These are phyloP conservation scores for Chrysopilus asiliformis DNA, from an alignment of 2,888 invertebrate species.

Conservation along the genomic window DNA sequence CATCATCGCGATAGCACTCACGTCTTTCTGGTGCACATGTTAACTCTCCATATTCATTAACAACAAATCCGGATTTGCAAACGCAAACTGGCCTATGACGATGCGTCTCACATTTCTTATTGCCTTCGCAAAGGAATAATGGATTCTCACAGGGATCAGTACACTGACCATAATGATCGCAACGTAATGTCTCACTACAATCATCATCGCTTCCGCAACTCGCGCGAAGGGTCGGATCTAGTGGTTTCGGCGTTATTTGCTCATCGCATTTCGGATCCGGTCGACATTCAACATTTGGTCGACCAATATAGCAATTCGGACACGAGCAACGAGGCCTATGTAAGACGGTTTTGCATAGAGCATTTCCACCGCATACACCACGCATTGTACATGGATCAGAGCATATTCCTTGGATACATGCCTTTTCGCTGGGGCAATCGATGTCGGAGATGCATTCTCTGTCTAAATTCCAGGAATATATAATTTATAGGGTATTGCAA, in stretches of 20 bases:
- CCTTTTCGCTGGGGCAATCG: conserved; percentile 84
- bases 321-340: conserved; percentile 81
- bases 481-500: too few relatives aligned
- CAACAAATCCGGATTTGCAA: conserved; percentile 76
- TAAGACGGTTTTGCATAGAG: conserved; percentile 70
- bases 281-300: conserved; percentile 63
- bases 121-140: conserved; percentile 57
- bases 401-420: conserved; percentile 82
- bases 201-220: conserved; percentile 53
- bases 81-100: conserved; percentile 76
- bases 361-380: conserved; percentile 80
- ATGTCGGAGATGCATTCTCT: conserved; percentile 81
- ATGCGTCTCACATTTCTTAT: conserved; percentile 79
- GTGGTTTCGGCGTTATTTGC: conserved; percentile 43
- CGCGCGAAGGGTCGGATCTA: conserved; percentile 40
- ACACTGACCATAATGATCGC: conserved; percentile 60
- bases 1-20: conserved; percentile 66
- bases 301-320: conserved; percentile 75
- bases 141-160: conserved; percentile 63
- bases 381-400: conserved; percentile 81
- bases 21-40: conserved; percentile 71
- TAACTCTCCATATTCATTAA: conserved; percentile 76
- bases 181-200: conserved; percentile 62
- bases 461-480: conserved; percentile 41
- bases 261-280: conserved; percentile 66